Evolutionary conservation across 1,140 invertebrate species (phyloP), one percentile per base, ranked within the genome.

Genomic region (Eueides isabella): DNA sequence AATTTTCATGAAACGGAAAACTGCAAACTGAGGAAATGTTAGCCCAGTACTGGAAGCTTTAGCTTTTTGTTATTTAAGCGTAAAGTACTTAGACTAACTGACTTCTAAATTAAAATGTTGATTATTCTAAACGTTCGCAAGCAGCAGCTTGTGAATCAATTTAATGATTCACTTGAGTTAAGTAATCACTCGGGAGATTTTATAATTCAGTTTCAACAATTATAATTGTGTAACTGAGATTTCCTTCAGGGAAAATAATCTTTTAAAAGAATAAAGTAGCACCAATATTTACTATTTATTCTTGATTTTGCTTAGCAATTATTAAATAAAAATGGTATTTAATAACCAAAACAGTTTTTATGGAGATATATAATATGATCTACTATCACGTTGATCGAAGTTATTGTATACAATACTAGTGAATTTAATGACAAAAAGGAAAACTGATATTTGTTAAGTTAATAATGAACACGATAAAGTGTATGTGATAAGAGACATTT

Each of bases 1-100:
- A 69, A 69, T 31, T 12, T 55, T 69, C 14, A 61, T 14, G 48
- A 33, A 69, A 69, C 44, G 67, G 31, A 61, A 61, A 69, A 69
- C 30, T 35, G 29, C 29, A 35, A 55, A 23, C 44, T 30, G 67
- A 61, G 67, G 12, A 30, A 61, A 69, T 69, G 55, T 69, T 69
- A 19, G n/a, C 66, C 29, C 48, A 48, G 67, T 19, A 69, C 19
- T 33, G 65, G 35, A 61, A 61, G 61, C 30, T 61, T 30, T 69
- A 26, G 44, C 30, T 16, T 69, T 61, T 69, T 61, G 30, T 61
- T 61, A 61, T 26, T 23, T 55, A 44, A 23, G 29, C 26, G 14
- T 38, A 38, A 19, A 55, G 48, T 55, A 26, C 48, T 55, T 55
- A 26, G 48, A 55, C 48, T 55, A 55, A 55, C 19, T 26, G 48